Conservation (phyloP, 2,797 vertebrate genomes). For the Taenioides sp. region DNA sequence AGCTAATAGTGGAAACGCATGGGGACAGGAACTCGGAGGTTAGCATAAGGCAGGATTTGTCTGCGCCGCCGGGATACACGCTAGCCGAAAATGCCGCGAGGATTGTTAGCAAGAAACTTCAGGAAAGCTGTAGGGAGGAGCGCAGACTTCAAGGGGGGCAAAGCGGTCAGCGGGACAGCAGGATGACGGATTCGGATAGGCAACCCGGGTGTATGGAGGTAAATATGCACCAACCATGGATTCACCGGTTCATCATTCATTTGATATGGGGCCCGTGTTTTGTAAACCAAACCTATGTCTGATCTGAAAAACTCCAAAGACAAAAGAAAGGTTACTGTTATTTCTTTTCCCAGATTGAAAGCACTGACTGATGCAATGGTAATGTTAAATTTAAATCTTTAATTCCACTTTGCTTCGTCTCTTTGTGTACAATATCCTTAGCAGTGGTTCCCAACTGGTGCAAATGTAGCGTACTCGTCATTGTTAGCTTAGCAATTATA, state of each 20-base stretch:
- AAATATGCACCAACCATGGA: slow-evolving; percentile 69
- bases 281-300: slow-evolving; percentile 40
- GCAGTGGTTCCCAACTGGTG: slow-evolving; percentile 13
- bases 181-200: slow-evolving; percentile 73
- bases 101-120: slow-evolving; percentile 92
- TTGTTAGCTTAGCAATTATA: not conserved
- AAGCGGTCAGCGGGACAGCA: slow-evolving; percentile 72
- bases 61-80: slow-evolving; percentile 90
- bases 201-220: slow-evolving; percentile 93
- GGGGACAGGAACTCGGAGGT: slow-evolving; percentile 85
- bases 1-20: slow-evolving; percentile 82
- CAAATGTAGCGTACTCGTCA: not conserved
- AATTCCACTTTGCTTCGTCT: slow-evolving; percentile 36
- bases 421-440: slow-evolving; percentile 18
- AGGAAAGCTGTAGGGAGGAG: slow-evolving; percentile 91
- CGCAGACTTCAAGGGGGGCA: slow-evolving; percentile 75
- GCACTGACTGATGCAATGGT: slow-evolving; percentile 71
- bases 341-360: slow-evolving; percentile 70
- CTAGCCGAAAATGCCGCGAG: slow-evolving; percentile 90
- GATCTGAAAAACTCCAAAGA: slow-evolving; percentile 27
- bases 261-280: slow-evolving; percentile 61
- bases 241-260: slow-evolving; percentile 52
- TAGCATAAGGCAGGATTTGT: slow-evolving; percentile 89
- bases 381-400: slow-evolving; percentile 60
- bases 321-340: slow-evolving; percentile 19